These are phyloP conservation scores for Mechanitis messenoides DNA, from an alignment of 2,888 invertebrate species.

Conservation along the genomic window DNA sequence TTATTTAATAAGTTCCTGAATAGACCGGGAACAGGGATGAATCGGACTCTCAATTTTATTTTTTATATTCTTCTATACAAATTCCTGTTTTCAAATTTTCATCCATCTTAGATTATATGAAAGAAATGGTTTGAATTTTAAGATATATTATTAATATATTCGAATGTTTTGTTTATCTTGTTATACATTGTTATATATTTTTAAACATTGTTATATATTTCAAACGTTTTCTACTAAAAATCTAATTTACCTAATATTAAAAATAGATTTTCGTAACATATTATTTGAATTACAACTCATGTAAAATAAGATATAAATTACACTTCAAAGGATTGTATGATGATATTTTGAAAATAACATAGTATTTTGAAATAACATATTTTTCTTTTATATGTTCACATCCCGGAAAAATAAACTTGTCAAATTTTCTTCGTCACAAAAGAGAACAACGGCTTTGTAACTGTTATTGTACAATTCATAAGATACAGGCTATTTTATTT, in stretches of 20 bases:
- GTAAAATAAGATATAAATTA: conserved; percentile 25
- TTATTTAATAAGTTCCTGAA: conserved; percentile 75
- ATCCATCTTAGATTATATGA: conserved; percentile 25
- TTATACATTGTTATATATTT: no score
- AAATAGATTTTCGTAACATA: background rate
- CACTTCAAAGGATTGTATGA: conserved; percentile 27
- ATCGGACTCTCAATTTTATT: conserved; percentile 61
- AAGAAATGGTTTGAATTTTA: conserved; percentile 1
- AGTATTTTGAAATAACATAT: conserved; percentile 11
- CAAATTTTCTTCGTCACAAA: conserved; percentile 40
- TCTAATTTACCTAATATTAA: no score
- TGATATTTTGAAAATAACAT: conserved; percentile 15
- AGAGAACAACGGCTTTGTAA: conserved; percentile 34
- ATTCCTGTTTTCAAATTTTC: conserved; percentile 33
- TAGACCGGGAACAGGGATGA: conserved; percentile 56
- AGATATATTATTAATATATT: no score
- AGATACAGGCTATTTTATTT: conserved; percentile 28
- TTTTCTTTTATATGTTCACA: conserved; percentile 34
- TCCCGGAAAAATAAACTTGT: conserved; percentile 46
- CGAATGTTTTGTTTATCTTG: no score
- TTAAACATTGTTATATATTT: no score
- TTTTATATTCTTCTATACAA: conserved; percentile 39
- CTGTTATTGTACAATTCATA: conserved; percentile 24
- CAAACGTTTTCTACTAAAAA: no score
- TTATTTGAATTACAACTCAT: conserved; percentile 11